phyloP scores from a whole-genome alignment of 2,113 vertebrate genomes.

The Marmota flaviventris region DNA sequence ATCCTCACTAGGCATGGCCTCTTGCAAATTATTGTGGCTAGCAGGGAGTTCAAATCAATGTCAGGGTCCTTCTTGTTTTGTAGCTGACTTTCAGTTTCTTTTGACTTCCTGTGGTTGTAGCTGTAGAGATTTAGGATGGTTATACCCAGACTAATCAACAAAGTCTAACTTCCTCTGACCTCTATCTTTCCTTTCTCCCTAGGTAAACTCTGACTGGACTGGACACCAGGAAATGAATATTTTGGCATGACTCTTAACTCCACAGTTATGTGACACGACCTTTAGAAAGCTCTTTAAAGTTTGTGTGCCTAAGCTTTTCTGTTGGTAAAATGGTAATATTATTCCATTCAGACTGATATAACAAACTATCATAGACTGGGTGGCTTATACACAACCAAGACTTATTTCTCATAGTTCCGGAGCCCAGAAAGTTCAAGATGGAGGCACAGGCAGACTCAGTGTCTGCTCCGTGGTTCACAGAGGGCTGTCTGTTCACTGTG shows the following conservation, averaged over 20 bases:
- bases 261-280: background rate
- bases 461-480: too few relatives aligned
- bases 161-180: background rate
- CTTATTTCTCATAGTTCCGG: background rate
- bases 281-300: background rate
- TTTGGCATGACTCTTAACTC: background rate
- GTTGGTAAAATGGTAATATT: background rate
- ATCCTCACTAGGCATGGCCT: background rate
- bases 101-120: background rate
- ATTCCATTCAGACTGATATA: background rate
- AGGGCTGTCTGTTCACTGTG: background rate
- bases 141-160: background rate
- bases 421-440: background rate
- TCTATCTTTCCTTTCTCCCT: background rate
- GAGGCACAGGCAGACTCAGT: background rate
- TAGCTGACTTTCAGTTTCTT: conserved; percentile 40
- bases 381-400: background rate
- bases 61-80: conserved; percentile 31
- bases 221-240: background rate
- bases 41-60: background rate
- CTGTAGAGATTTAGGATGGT: background rate
- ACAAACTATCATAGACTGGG: background rate
- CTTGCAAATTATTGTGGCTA: conserved; percentile 1
- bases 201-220: background rate
- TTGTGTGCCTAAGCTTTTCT: background rate